Evolutionary conservation across 2,888 invertebrate genomes (phyloP), one percentile per base, ranked within the genome.

Genomic region (Azorinus chamasolen): DNA sequence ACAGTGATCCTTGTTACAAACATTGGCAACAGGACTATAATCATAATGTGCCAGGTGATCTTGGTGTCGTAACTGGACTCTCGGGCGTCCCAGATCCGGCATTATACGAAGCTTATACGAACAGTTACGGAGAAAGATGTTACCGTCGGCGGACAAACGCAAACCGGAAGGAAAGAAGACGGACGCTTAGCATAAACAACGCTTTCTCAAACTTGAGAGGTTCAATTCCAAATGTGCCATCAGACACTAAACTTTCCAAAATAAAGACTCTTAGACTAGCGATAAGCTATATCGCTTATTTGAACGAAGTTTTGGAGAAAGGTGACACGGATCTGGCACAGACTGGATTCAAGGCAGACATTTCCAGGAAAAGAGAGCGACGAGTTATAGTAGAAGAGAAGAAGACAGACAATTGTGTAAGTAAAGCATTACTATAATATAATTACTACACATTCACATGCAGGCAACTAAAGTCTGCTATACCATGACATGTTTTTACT

Each of bases 201-300:
- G 98, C 98, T 0, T 99, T 98, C 92, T 96, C 97, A 0, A 97
- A 97, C 89, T 94, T 99, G 0, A 94, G 98, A 16, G 97, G 98
- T 81, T 97, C 98, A 93, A 99, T 99, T 87, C 99, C 99, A 0
- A 98, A 98, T 90, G 98, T 99, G 0, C 98, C 98, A 0, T 96
- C 97, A 0, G 98, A 99, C 91, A 99, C 98, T 0, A 99, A 98
- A 93, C 93, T 98, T 32, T 97, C 97, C 16, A 95, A 97, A 95
- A 98, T 98, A 87, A 99, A 99, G 94, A 99, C 98, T 0, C 94
- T 99, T 32, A 95, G 98, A 74, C 94, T 99, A 88, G 98, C 98
- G 0, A 98, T 91, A 24, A 91, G 91, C 77, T 93, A 93, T 78
- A 93, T 93, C 87, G 96, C 97, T 5, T 98, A 98, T 93, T 95